A percentile compares a stretch with the other conserved stretches of the same genome.
phyloP scores from a whole-genome alignment of 2,113 vertebrate species.

The Solenodon paradoxus region DNA sequence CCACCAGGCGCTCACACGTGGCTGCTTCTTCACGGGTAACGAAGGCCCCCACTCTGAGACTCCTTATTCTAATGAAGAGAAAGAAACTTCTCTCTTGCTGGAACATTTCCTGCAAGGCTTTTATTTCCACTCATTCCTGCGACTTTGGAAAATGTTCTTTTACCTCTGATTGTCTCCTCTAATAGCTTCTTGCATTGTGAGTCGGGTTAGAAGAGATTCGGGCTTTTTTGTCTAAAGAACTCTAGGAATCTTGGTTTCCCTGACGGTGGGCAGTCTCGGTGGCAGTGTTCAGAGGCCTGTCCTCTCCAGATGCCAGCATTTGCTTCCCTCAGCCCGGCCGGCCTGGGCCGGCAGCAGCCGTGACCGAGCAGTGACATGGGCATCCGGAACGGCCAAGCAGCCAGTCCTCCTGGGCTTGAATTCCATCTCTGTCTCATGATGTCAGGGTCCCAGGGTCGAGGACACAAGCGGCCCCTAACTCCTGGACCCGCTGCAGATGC shows the following conservation, averaged over 20 bases:
- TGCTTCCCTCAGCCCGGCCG: no score
- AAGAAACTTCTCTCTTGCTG: conserved; percentile 14
- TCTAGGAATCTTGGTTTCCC: no score
- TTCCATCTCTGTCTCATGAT: neutral
- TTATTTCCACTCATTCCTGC: conserved; percentile 61
- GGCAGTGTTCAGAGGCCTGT: rapidly evolving
- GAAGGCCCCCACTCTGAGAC: conserved; percentile 42
- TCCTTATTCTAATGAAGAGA: conserved; percentile 61
- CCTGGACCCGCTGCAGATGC: no score
- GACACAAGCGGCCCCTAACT: rapidly evolving
- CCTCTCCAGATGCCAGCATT: rapidly evolving
- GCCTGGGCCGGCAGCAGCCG: no score
- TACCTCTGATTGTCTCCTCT: conserved; percentile 59
- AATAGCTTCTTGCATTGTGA: conserved; percentile 38
- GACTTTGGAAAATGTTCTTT: conserved; percentile 64
- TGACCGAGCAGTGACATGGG: no score
- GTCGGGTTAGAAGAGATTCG: neutral
- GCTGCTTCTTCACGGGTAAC: conserved; percentile 23
- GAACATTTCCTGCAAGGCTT: conserved; percentile 55
- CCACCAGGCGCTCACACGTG: no score
- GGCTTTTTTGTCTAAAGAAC: no score
- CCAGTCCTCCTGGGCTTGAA: neutral
- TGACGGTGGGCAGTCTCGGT: no score
- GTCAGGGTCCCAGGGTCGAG: no score
- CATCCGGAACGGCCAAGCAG: rapidly evolving